phyloP scores from a whole-genome alignment of 2,113 vertebrate genomes.

The sheep (Ovis aries) region DNA sequence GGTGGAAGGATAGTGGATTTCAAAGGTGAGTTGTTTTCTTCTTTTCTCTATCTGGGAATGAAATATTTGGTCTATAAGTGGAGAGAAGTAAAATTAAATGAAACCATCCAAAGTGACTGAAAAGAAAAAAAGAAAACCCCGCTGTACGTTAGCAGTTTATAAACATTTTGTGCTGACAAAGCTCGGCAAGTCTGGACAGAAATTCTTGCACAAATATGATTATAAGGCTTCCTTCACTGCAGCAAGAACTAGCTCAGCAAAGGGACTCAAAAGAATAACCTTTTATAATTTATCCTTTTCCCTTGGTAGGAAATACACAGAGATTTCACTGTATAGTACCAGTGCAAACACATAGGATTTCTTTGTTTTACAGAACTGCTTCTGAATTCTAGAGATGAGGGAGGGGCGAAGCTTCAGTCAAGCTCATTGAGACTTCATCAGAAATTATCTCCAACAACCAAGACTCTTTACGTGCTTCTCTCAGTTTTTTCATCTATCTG shows the following conservation, averaged over 20 bases:
- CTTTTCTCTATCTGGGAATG: neutral
- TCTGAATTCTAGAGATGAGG: neutral
- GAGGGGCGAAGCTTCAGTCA: no score
- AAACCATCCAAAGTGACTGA: slow-evolving; percentile 67
- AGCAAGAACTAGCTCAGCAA: slow-evolving; percentile 30
- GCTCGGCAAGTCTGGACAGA: slow-evolving; percentile 57
- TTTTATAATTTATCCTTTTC: neutral
- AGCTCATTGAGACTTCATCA: neutral
- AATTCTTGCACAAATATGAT: slow-evolving; percentile 74
- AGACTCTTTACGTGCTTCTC: neutral
- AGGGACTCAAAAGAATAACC: slow-evolving; percentile 44
- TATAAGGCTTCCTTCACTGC: slow-evolving; percentile 54
- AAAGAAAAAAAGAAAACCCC: neutral
- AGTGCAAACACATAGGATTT: neutral
- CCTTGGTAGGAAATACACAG: neutral
- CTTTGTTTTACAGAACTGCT: neutral
- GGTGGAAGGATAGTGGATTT: slow-evolving; percentile 28
- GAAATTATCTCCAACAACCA: neutral
- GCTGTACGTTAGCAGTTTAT: slow-evolving; percentile 69
- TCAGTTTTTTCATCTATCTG: neutral
- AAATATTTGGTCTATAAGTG: slow-evolving; percentile 46
- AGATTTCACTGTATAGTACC: neutral
- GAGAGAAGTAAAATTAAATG: slow-evolving; percentile 66
- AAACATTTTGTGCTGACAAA: slow-evolving; percentile 71
- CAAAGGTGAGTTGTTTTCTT: slow-evolving; percentile 47